Base-by-base conservation (phyloP, 2,888 invertebrate genomes). In the Biston betularia region DNA sequence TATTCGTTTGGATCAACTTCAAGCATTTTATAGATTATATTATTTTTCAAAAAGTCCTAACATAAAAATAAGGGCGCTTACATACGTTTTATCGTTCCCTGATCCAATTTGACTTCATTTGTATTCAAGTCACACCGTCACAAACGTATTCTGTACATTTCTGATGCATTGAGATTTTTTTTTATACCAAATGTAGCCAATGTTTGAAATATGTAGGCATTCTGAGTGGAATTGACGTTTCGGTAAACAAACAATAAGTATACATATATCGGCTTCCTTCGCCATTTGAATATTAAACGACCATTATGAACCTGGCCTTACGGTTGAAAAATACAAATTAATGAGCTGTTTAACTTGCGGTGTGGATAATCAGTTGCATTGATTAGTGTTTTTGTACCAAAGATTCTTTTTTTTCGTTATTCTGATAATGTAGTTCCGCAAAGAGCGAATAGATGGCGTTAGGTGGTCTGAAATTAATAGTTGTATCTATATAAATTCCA, bases 81-180 rank as follows among this genome's bases (percentile, higher is more conserved):
- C 79, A 80, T 81, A 85, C 81, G 86, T 87, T 86, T 84, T 87
- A 87, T 88, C 83, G 85, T 75, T 70, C 79, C 78, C 82, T 83
- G 87, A 88, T 92, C 89, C 89, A 90, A 90, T 92, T 89, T 87
- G 84, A 85, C 82, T 87, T 89, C 87, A 92, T 92, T 92, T 83
- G 86, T 90, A 92, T 92, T 92, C 92, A 87, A 87, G 86, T 86
- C 89, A 86, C 85, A 79, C 81, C 77, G 80, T 72, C 79, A 80
- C 80, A 80, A 87, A 84, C 87, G 86, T 85, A 88, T 88, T 86
- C 85, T 77, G 85, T 88, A 85, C 83, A 89, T 90, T 90, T 87
- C 81, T 84, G 83, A 90, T 91, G 89, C 88, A 89, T 90, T 89
- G 87, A 83, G 82, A 81, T 84, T 87, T 85, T 83, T 38, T 83